Evolutionary conservation across 2,888 invertebrate species (phyloP), one percentile per base, ranked within the genome.

Genomic region (Xestobium rufovillosum): DNA sequence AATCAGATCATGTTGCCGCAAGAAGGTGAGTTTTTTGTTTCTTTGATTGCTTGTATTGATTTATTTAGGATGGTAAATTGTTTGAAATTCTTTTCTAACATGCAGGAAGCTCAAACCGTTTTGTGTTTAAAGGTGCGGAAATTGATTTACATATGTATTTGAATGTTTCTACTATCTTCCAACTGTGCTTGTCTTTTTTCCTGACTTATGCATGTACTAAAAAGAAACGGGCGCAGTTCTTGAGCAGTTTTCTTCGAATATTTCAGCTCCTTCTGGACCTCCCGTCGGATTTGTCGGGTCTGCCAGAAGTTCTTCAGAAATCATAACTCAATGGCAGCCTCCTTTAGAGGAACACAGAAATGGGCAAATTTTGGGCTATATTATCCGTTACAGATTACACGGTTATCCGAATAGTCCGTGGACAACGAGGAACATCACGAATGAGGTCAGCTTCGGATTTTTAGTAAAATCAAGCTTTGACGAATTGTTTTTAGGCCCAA

Each of bases 301-400:
- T 1, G 91, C 96, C 0, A 75, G 94, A 41, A 91, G 94, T 9
- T 86, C 91, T 8, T 89, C 91, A 0, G 91, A 95, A 66, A 94
- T 98, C 41, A 91, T 94, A 54, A 87, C 95, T 0, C 94, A 94
- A 59, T 97, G 96, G 96, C 91, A 91, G 60, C 89, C 91, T 14
- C 97, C 97, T 0, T 69, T 88, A 4, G 90, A 94, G 56, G 91
- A 95, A 58, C 88, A 92, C 56, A 79, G 91, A 52, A 98, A 97
- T 60, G 98, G 97, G 0, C 86, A 89, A 59, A 87, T 98, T 47
- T 67, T 90, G 9, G 97, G 97, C 11, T 98, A 94, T 60, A 80
- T 90, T 13, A 81, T 98, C 41, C 76, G 91, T 39, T 97, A 94
- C 66, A 78, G 91, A 33, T 72, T 96, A 2, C 84, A 82, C 47